phyloP scores from a whole-genome alignment of 2,113 vertebrate genomes.

The Chroicocephalus ridibundus region DNA sequence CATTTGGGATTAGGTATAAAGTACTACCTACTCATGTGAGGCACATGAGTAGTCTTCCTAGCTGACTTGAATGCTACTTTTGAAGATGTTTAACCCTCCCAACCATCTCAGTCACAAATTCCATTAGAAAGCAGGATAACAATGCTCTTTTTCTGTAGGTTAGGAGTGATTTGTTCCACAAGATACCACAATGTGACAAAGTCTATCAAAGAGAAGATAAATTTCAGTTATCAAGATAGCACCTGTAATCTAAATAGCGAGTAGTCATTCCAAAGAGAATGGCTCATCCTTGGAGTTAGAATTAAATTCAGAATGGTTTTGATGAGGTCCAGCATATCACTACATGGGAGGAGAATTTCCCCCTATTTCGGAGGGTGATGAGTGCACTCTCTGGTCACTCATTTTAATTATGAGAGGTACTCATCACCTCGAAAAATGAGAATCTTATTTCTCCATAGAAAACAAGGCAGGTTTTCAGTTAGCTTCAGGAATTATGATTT shows the following conservation, averaged over 20 bases:
- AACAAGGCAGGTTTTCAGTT: not conserved
- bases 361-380: not conserved
- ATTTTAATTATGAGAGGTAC: not conserved
- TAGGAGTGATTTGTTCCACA: not conserved
- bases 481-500: not conserved
- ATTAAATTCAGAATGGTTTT: not conserved
- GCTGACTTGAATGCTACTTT: not conserved
- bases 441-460: not conserved
- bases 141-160: not conserved
- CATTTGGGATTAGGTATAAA: not conserved
- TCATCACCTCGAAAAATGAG: not conserved
- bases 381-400: not conserved
- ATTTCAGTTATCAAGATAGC: not conserved
- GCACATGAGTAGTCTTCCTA: not conserved
- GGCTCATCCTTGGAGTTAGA: not conserved
- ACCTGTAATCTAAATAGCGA: not conserved
- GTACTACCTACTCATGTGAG: not conserved
- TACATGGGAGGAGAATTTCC: not conserved
- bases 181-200: not conserved
- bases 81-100: not conserved
- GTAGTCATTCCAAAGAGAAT: not conserved
- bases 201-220: not conserved
- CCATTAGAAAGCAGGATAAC: not conserved
- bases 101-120: not conserved
- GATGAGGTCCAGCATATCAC: not conserved